These are phyloP conservation scores for Drosophila meridiana DNA, from an alignment of 2,888 invertebrate genomes.

Conservation along the genomic window DNA sequence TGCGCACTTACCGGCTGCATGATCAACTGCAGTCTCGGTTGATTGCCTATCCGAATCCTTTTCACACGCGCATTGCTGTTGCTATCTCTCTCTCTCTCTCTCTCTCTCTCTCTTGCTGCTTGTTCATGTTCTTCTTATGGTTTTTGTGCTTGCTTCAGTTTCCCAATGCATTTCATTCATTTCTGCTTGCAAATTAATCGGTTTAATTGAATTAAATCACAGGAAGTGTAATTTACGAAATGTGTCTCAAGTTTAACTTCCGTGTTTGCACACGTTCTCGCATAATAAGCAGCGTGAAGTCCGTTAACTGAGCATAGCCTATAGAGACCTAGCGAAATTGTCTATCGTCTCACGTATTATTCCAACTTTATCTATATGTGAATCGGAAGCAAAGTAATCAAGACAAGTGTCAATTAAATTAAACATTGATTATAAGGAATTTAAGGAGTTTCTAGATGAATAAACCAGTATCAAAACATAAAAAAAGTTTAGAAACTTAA, in stretches of 20 bases:
- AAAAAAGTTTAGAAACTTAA: too few species aligned
- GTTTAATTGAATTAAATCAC: conserved; percentile 74
- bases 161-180: conserved; percentile 36
- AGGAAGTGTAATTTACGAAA: conserved; percentile 66
- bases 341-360: conserved; percentile 21
- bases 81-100: background rate
- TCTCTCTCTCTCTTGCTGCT: background rate
- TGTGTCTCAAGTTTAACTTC: conserved; percentile 55
- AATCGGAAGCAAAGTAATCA: conserved; percentile 9
- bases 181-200: conserved; percentile 53
- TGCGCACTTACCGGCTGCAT: conserved; percentile 34
- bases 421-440: background rate
- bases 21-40: conserved; percentile 26
- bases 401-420: background rate
- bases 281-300: conserved; percentile 21
- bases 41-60: conserved; percentile 44
- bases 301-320: background rate
- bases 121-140: conserved; percentile 3
- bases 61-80: conserved; percentile 23
- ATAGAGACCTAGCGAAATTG: conserved; percentile 2
- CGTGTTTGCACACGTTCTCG: conserved; percentile 41
- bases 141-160: conserved; percentile 17
- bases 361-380: background rate
- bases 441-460: too few species aligned
- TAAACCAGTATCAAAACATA: too few species aligned